A percentile compares a stretch with the other conserved stretches of the same genome.
Conservation (phyloP, 2,888 invertebrate genomes). For the Drosophila aldrichi region DNA sequence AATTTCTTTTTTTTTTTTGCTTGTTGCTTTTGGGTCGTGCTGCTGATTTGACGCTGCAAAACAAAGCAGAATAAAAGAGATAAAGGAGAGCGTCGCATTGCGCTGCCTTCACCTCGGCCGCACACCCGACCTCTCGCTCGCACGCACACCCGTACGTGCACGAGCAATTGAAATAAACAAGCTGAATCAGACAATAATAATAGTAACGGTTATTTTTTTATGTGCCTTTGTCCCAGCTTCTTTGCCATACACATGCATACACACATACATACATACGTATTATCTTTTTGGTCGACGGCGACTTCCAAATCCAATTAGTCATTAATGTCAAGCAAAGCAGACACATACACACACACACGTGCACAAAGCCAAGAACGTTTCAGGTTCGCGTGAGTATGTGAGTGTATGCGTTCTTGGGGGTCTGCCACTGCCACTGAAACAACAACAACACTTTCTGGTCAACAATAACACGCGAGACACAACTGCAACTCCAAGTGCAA, state of each 20-base stretch:
- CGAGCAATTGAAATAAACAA: conserved; percentile 65
- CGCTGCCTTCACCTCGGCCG: conserved; percentile 28
- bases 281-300: conserved; percentile 24
- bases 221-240: conserved; percentile 21
- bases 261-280: conserved; percentile 20
- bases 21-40: conserved; percentile 13
- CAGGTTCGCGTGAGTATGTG: background rate
- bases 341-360: background rate
- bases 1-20: conserved; percentile 4
- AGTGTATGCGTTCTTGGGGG: background rate
- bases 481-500: conserved; percentile 9
- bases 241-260: conserved; percentile 10
- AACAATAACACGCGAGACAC: conserved; percentile 15
- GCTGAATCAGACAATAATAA: conserved; percentile 40
- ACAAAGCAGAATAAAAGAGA: conserved; percentile 11
- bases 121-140: conserved; percentile 14
- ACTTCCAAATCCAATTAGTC: conserved; percentile 60
- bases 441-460: conserved; percentile 22
- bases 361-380: conserved; percentile 18
- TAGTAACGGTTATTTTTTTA: conserved; percentile 20
- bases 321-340: conserved; percentile 29
- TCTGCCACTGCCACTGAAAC: conserved; percentile 15
- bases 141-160: background rate
- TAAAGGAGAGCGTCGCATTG: conserved; percentile 9
- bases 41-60: conserved; percentile 24